Evolutionary conservation across 1,140 invertebrate species (phyloP).

Genomic region (Epicauta chinensis): DNA sequence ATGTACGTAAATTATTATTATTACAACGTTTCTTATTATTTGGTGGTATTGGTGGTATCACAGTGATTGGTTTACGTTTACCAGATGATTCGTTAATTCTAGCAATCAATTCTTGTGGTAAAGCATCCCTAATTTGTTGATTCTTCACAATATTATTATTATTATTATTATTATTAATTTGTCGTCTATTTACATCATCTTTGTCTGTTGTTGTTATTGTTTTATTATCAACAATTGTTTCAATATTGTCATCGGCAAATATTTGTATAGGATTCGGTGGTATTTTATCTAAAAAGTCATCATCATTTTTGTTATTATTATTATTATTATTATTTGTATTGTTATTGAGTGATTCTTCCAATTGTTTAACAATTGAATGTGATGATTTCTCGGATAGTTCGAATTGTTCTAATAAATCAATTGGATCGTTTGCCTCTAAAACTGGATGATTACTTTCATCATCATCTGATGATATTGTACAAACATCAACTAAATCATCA

Average conservation of each 20-base stretch:
- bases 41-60: conserved; percentile 36
- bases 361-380: background rate
- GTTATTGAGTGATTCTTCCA: background rate
- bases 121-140: conserved; percentile 29
- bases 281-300: background rate
- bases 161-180: background rate
- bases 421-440: conserved; percentile 47
- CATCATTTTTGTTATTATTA: background rate
- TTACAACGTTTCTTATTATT: conserved; percentile 18
- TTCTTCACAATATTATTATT: conserved; percentile 13
- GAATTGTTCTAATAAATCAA: conserved; percentile 49
- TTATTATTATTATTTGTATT: background rate
- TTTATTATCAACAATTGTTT: background rate
- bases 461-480: conserved; percentile 36
- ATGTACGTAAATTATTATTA: background rate
- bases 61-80: conserved; percentile 35
- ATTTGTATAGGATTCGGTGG: background rate
- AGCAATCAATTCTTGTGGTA: conserved; percentile 35
- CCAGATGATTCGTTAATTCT: conserved; percentile 31
- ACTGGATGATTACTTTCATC: conserved; percentile 35
- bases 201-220: background rate
- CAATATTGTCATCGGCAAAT: background rate
- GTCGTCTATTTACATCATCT: background rate
- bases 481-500: conserved; percentile 32
- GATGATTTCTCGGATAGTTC: conserved; percentile 43